A percentile compares a stretch with the other conserved stretches of the same genome.
phyloP scores from a whole-genome alignment of 92 coral and sea anemone genomes.

The Parazoanthus darwini region DNA sequence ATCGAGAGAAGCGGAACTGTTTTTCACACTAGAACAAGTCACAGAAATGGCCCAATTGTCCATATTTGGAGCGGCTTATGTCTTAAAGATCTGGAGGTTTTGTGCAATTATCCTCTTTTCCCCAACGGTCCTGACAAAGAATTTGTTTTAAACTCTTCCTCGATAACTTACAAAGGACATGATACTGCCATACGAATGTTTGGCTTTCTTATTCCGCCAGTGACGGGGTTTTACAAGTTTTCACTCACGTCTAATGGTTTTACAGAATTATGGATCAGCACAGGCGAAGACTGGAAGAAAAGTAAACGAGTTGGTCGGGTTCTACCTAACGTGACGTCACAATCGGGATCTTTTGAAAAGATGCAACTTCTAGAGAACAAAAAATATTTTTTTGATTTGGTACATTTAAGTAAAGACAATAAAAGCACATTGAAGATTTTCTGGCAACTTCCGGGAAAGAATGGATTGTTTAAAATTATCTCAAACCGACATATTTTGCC shows the following conservation, averaged over 20 bases:
- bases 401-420: conserved; percentile 16
- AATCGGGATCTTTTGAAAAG: neutral
- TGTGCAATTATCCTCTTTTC: conserved; percentile 31
- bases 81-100: neutral
- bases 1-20: neutral
- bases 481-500: neutral
- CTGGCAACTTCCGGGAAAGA: conserved; percentile 24
- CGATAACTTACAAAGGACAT: conserved; percentile 1
- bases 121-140: neutral
- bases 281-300: neutral
- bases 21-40: neutral
- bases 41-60: neutral
- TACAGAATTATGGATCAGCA: conserved; percentile 26
- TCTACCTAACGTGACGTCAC: neutral
- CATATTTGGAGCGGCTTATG: conserved; percentile 29
- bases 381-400: neutral
- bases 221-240: neutral
- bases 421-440: neutral
- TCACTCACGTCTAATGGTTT: neutral
- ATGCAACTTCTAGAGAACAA: neutral
- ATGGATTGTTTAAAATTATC: neutral
- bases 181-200: conserved; percentile 16
- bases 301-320: neutral
- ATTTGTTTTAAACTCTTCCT: neutral
- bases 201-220: conserved; percentile 9